These are phyloP conservation scores for Melanchra persicariae DNA, from an alignment of 2,888 invertebrate species.

Conservation along the genomic window DNA sequence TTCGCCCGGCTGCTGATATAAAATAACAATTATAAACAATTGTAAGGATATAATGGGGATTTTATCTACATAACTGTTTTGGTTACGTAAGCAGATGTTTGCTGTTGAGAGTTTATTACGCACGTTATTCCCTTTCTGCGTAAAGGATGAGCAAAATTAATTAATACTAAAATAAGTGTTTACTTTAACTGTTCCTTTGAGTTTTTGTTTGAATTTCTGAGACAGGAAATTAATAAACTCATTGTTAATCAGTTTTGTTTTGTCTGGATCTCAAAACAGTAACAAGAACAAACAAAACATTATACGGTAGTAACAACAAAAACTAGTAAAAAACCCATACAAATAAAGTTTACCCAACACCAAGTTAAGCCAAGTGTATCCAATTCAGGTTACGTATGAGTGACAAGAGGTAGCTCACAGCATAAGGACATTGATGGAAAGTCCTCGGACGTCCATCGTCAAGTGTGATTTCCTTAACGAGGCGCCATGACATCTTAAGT, in stretches of 20 bases:
- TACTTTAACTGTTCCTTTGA: constrained; percentile 40
- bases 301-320: not conserved
- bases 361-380: constrained; percentile 1
- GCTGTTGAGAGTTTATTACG: constrained; percentile 23
- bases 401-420: constrained; percentile 39
- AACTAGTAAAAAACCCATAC: not conserved
- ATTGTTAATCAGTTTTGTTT: constrained; percentile 1
- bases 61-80: constrained; percentile 42
- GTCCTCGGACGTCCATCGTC: constrained; percentile 66
- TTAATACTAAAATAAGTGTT: constrained; percentile 41
- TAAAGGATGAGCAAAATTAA: constrained; percentile 50
- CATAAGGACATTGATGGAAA: constrained; percentile 64
- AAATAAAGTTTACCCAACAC: not conserved
- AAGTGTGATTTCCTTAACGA: constrained; percentile 81
- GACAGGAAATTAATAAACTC: constrained; percentile 34
- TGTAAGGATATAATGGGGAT: constrained; percentile 45
- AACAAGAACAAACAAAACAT: not conserved
- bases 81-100: constrained; percentile 37
- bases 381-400: constrained; percentile 19
- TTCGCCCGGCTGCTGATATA: constrained; percentile 74
- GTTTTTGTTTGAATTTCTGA: constrained; percentile 18
- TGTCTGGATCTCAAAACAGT: not conserved
- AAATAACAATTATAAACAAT: constrained; percentile 62
- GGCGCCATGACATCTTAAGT: constrained; percentile 82
- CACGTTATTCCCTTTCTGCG: constrained; percentile 17